phyloP scores from a whole-genome alignment of 2,888 invertebrate genomes.

The Leptinotarsa peninsularis region DNA sequence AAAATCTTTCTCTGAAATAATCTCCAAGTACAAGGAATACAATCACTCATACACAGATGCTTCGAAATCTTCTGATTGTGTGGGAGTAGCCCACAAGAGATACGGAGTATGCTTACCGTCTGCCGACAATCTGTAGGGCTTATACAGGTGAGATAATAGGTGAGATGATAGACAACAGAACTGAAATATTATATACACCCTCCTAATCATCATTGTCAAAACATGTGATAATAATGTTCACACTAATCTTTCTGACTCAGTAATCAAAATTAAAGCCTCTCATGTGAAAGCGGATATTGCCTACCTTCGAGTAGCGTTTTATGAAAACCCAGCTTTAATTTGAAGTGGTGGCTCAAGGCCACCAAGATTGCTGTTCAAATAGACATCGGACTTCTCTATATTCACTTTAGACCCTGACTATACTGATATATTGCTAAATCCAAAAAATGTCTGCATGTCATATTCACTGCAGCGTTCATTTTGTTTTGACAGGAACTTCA shows the following conservation, averaged over 20 bases:
- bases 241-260: background rate
- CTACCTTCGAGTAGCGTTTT: conserved; percentile 20
- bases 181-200: no score
- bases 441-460: background rate
- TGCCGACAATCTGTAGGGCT: no score
- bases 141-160: no score
- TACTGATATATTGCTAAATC: background rate
- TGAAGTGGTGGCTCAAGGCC: conserved; percentile 33
- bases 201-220: background rate
- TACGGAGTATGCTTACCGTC: no score
- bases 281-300: conserved; percentile 33
- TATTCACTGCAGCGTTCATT: no score
- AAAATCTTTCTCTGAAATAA: no score
- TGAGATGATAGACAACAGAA: no score
- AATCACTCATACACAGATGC: no score
- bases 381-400: conserved; percentile 36
- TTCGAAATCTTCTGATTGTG: no score
- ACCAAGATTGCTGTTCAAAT: conserved; percentile 28
- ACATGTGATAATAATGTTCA: conserved; percentile 11
- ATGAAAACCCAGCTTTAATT: conserved; percentile 34
- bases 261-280: conserved; percentile 17
- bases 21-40: no score
- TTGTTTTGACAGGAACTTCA: no score
- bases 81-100: no score
- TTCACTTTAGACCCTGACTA: conserved; percentile 26